These are phyloP conservation scores for Drosophila suzukii DNA, from an alignment of 1,140 invertebrate species.

Conservation along the genomic window DNA sequence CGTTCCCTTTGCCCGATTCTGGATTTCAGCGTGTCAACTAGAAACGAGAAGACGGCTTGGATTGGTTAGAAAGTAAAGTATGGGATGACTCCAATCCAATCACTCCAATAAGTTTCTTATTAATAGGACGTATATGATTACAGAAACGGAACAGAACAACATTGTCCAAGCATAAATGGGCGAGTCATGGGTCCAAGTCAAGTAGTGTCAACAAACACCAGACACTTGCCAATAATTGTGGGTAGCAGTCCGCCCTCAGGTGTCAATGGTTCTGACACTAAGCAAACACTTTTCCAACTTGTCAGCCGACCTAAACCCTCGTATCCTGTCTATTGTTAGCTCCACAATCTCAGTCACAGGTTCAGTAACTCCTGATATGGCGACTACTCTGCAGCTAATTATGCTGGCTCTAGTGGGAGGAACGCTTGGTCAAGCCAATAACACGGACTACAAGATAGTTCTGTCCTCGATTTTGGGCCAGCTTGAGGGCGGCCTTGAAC, in stretches of 20 bases:
- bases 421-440: conserved; percentile 23
- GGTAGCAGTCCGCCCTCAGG: conserved; percentile 28
- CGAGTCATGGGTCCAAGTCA: conserved; percentile 20
- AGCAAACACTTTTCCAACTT: conserved; percentile 51
- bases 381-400: conserved; percentile 52
- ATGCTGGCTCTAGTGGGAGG: conserved; percentile 51
- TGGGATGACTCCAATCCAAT: background rate
- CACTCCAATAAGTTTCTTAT: background rate
- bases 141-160: background rate
- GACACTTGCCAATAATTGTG: conserved; percentile 68
- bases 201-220: conserved; percentile 42
- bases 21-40: conserved; percentile 48
- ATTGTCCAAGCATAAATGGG: conserved; percentile 5
- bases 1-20: conserved; percentile 32
- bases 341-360: conserved; percentile 40
- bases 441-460: conserved; percentile 7
- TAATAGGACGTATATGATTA: background rate
- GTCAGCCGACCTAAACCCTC: conserved; percentile 28
- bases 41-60: background rate
- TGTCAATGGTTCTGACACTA: conserved; percentile 62
- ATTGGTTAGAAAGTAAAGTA: background rate
- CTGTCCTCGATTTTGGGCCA: conserved; percentile 33
- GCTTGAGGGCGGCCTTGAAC: conserved; percentile 36
- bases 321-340: conserved; percentile 11
- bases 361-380: conserved; percentile 62